phyloP scores from a whole-genome alignment of 2,888 invertebrate genomes.

The Pomacea canaliculata region DNA sequence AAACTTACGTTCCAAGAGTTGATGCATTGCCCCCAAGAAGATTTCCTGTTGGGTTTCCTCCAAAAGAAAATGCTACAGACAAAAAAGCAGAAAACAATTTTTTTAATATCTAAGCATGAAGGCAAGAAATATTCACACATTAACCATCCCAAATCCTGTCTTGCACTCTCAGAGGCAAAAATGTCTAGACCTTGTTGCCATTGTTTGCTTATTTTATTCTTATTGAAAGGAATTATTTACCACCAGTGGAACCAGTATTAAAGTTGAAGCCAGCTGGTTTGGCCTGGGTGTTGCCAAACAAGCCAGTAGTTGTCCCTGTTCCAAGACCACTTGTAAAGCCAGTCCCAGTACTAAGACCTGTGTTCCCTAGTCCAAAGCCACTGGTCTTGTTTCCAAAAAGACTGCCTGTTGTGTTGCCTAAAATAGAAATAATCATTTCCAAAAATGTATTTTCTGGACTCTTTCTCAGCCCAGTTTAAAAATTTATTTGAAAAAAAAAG shows the following conservation, averaged over 20 bases:
- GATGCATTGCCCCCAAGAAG: constrained; percentile 44
- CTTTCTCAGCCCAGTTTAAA: too few species aligned
- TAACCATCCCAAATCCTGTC: too few species aligned
- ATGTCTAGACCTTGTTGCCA: too few species aligned
- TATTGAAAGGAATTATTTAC: constrained; percentile 6
- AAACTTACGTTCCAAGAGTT: constrained; percentile 52
- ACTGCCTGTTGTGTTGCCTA: constrained; percentile 30
- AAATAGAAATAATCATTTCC: background rate
- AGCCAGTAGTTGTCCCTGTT: constrained; percentile 35
- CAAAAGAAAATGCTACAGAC: background rate
- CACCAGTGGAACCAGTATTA: constrained; percentile 5
- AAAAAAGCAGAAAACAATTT: background rate
- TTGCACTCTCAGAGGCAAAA: too few species aligned
- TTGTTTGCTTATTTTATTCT: too few species aligned
- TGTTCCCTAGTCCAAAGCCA: constrained; percentile 37
- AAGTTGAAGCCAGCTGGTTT: constrained; percentile 45
- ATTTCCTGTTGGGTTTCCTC: constrained; percentile 8
- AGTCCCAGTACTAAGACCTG: constrained; percentile 36
- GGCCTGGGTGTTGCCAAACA: constrained; percentile 43
- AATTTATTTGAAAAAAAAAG: too few species aligned
- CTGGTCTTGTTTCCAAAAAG: constrained; percentile 42
- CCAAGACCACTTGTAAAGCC: constrained; percentile 31
- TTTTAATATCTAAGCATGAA: background rate
- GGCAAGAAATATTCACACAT: too few species aligned
- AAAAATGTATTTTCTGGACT: too few species aligned